Percentiles rank a stretch among this genome's conserved stretches.
Conservation (phyloP, 2,888 invertebrate species). For the Drosophila paranaensis region DNA sequence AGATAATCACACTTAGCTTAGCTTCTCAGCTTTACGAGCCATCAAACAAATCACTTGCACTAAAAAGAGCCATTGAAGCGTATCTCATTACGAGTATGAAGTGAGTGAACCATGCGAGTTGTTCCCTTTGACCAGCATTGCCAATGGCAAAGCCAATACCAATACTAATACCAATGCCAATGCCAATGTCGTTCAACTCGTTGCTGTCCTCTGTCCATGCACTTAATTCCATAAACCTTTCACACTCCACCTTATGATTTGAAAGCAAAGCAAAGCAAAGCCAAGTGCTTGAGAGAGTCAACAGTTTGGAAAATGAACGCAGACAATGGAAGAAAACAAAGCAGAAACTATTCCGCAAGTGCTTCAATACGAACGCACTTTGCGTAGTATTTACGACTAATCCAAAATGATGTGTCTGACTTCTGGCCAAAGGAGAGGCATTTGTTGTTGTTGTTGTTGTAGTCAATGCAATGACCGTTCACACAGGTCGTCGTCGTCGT, state of each 20-base stretch:
- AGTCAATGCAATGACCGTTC: constrained; percentile 65
- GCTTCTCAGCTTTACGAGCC: constrained; percentile 40
- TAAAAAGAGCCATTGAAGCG: constrained; percentile 51
- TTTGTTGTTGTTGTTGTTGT: constrained; percentile 4
- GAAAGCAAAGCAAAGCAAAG: constrained; percentile 21
- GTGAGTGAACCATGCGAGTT: constrained; percentile 9
- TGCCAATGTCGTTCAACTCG: constrained; percentile 58
- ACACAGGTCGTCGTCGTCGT: constrained; percentile 7
- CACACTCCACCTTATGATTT: constrained; percentile 35
- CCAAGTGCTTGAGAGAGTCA: constrained; percentile 50
- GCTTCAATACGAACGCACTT: constrained; percentile 46
- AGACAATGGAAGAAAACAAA: constrained; percentile 50
- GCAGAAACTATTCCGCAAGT: constrained; percentile 43
- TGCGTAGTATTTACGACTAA: constrained; percentile 62
- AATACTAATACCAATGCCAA: constrained; percentile 9
- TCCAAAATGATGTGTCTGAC: constrained; percentile 77
- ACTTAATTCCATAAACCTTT: constrained; percentile 57
- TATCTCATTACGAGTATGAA: constrained; percentile 46
- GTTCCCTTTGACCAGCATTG: constrained; percentile 22
- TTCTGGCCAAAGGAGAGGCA: constrained; percentile 36
- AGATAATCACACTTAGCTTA: constrained; percentile 30
- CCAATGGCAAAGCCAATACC: constrained; percentile 29
- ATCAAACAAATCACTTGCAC: constrained; percentile 55
- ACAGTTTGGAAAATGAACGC: constrained; percentile 70
- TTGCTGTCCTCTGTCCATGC: constrained; percentile 27